Evolutionary conservation across 2,888 invertebrate species (phyloP), one percentile per base, ranked within the genome.

Genomic region (Sinodicranocentrus sp.): DNA sequence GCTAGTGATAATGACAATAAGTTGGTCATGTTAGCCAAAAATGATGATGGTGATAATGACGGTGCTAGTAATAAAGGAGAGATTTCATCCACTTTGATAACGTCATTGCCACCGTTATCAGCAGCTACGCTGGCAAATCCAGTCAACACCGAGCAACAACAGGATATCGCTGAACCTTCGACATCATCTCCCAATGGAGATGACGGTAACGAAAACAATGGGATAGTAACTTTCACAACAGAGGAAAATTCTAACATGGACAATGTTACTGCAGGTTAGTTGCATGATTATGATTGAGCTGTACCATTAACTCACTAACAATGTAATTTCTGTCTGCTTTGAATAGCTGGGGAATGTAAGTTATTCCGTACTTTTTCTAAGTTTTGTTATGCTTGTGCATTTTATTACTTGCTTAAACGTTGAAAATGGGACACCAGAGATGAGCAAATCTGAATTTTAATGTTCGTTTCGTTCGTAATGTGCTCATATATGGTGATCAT

Each of bases 81-180:
- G 52, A 75, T 63, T 75, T 52, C 33, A 48, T 21, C 52, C 17
- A 48, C 17, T 25, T 26, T 61, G 1, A 59, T 25, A 61, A 72
- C 59, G 2, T 10, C 59, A 6, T 72, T 25, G 2, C 23, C 72
- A 15, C 48, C 17, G 2, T 39, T 39, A 39, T 39, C 33, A 26
- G 48, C 33, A 26, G 61, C 52, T 19, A 25, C 19, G 15, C 10
- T 25, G 2, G 57, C 57, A 1, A 1, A 2, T 2, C 52, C 52
- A 52, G 17, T 17, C 2, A 52, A 52, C 19, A 21, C 17, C 21
- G 52, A n/a, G 17, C 19, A n/a, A 52, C n/a, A 17, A 19, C 19
- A 52, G 19, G 13, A 39, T 39, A 19, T 57, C 6, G 71, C 23
- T 5, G 48, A 10, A 68, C 17, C 10, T 17, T 68, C 68, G 21